Conservation (phyloP, 1,140 invertebrate species). For the Portunus trituberculatus region DNA sequence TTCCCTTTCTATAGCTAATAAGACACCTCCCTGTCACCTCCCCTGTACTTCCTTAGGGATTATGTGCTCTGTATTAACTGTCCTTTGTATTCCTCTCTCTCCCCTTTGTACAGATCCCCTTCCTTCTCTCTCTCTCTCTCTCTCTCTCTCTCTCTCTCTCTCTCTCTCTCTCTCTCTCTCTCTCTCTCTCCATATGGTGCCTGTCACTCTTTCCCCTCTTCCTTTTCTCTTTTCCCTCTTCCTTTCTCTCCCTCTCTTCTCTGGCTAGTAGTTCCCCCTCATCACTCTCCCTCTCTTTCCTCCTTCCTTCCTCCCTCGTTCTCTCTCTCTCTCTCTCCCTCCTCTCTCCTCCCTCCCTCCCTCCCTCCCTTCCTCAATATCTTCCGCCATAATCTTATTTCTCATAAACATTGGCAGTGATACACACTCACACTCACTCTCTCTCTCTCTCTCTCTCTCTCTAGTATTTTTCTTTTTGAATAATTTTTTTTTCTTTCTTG, state of each 20-base stretch:
- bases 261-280: not conserved
- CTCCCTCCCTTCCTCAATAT: not conserved
- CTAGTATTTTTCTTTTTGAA: no score
- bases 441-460: no score
- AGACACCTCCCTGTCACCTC: no score
- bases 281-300: not conserved
- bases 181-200: not conserved
- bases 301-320: not conserved
- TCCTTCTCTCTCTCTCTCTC: not conserved
- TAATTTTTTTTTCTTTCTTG: no score
- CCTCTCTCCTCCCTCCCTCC: not conserved
- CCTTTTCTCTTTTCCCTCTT: not conserved
- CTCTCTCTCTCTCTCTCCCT: not conserved
- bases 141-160: slow-evolving; percentile 47
- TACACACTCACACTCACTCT: no score
- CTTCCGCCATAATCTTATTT: not conserved
- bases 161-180: slow-evolving; percentile 50
- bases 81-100: no score
- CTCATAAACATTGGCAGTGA: no score
- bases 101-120: no score
- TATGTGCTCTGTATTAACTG: no score
- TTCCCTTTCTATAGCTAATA: no score
- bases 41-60: no score
- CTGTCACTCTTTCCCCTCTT: not conserved
- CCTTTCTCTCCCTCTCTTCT: not conserved